Evolutionary conservation across 1,140 invertebrate genomes (phyloP), one percentile per base, ranked within the genome.

Genomic region (Zaprionus ghesquierei): DNA sequence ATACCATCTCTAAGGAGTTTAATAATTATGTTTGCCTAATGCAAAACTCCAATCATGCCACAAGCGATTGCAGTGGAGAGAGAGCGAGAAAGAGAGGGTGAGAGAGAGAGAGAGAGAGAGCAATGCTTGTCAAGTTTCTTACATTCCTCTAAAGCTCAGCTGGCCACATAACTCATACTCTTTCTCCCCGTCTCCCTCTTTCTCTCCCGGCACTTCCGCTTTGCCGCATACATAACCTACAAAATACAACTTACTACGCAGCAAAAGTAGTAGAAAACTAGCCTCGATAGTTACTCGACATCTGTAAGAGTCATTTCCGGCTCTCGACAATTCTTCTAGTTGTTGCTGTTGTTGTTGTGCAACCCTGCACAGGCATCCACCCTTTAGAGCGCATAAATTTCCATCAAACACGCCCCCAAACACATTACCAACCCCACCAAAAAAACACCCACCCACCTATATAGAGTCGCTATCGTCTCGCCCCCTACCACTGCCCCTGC

Each of bases 371-470:
- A 20, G 61, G 18, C 12, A 54, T 54, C 56, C 49, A 63, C 77
- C 76, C 35, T 66, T n/a, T n/a, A n/a, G 31, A 70, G 12, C 62
- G 38, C 69, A 85, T 77, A 80, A 85, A 85, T 85, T 66, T 85
- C 77, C 64, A 71, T 41, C 72, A 35, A 62, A 79, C 46, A 77
- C 71, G 81, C 13, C 49, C 75, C 77, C n/a, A n/a, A 75, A 65
- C 68, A 41, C 35, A 41, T 41, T 41, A 41, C 35, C n/a, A 41
- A n/a, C 35, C n/a, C 35, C n/a, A 66, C 64, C 64, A n/a, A n/a
- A n/a, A n/a, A n/a, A n/a, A n/a, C 68, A 60, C 62, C 63, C 58
- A 73, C 68, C 58, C 50, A 62, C 50, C 25, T 25, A 53, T 27
- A 29, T 27, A 62, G 31, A 73, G 55, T 64, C 65, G 35, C 35